phyloP scores from a whole-genome alignment of 2,113 vertebrate genomes.

The Leuciscus idus region DNA sequence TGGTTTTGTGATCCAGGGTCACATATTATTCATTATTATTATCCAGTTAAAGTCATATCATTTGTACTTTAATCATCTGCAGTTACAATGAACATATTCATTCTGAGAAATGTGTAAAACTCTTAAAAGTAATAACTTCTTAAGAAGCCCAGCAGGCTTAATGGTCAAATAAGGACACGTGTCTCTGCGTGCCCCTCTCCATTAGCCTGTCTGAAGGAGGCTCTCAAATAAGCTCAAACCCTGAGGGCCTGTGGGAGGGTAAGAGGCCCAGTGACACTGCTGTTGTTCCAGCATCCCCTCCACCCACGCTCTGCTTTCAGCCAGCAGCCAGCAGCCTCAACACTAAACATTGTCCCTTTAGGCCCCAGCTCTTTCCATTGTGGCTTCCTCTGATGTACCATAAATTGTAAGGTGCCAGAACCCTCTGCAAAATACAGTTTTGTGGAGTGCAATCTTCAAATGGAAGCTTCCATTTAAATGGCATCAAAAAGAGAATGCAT shows the following conservation, averaged over 20 bases:
- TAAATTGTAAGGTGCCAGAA: constrained; percentile 8
- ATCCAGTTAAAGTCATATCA: neutral
- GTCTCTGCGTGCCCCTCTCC: neutral
- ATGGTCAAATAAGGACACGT: constrained; percentile 23
- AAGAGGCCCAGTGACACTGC: constrained; percentile 20
- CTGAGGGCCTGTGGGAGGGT: constrained; percentile 27
- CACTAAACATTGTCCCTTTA: constrained; percentile 4
- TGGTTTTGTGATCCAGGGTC: no score
- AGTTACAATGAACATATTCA: neutral
- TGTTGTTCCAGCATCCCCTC: constrained; percentile 20
- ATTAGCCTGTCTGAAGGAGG: constrained; percentile 28
- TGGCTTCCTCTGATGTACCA: constrained; percentile 18
- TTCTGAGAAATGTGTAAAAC: neutral
- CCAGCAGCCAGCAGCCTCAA: constrained; percentile 17
- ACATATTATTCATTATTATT: no score
- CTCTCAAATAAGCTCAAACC: constrained; percentile 48
- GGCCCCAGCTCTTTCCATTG: constrained; percentile 3
- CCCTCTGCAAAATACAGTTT: neutral
- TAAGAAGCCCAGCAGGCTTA: constrained; percentile 2
- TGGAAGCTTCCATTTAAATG: neutral
- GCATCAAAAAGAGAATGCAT: neutral
- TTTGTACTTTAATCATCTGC: neutral
- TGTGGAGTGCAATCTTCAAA: neutral
- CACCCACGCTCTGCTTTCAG: constrained; percentile 22
- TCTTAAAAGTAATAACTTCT: neutral